Base-by-base conservation (phyloP, 2,888 invertebrate genomes). In the Mactromeris polynyma region DNA sequence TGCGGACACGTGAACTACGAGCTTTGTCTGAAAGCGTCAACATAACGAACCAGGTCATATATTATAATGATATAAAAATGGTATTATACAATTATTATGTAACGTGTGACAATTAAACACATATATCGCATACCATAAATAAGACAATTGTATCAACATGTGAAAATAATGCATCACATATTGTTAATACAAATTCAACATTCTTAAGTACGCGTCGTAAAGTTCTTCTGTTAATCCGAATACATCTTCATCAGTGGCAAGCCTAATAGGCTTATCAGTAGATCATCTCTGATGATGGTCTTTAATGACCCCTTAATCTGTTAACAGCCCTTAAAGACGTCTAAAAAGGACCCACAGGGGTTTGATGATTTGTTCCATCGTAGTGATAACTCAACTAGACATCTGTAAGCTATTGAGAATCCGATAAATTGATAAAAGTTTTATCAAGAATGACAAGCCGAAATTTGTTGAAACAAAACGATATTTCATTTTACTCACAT, bases 221-320 rank as follows among this genome's bases (percentile, higher is more conserved):
- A 64, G 26, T 19, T 33, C 33, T 31, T 36, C 36, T 17, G 73
- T 73, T 73, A 73, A 42, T 42, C 79, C 40, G 11, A 46, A 40
- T 42, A 83, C 42, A 77, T 83, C 83, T 83, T 77, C 83, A 83
- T 83, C 69, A 78, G 73, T n/a, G 33, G 31, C n/a, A 42, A 42
- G 54, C 54, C 77, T 84, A 78, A 84, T 87, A 33, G 82, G 82
- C 86, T 87, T 87, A 89, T 89, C 89, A 82, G 87, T 51, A 64
- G 51, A 78, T 51, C 81, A 77, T 46, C 78, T 73, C 38, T 78
- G 81, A 46, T 85, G 85, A 85, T 87, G 85, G 81, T 79, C 77
- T 54, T 86, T 82, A 89, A 87, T 89, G 87, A 86, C 78, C 79
- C 85, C 78, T 84, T 90, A 90, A 90, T 90, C 90, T 88, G 80